Percentiles rank a stretch among this genome's conserved stretches.
phyloP scores from a whole-genome alignment of 2,888 invertebrate species.

The Dolichomitus sp. region DNA sequence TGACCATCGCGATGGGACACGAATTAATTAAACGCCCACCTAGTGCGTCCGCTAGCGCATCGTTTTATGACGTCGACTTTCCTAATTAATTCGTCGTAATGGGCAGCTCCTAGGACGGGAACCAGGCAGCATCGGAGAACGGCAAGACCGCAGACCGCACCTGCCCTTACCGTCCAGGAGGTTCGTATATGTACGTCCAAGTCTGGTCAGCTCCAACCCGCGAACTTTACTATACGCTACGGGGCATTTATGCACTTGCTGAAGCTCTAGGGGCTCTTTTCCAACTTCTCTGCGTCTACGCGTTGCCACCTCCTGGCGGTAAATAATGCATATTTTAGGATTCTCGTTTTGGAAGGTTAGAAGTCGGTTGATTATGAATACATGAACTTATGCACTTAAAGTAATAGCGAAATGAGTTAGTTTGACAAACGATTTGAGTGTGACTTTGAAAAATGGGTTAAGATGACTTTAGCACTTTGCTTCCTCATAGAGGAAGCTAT shows the following conservation, averaged over 20 bases:
- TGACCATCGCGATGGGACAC: slow-evolving; percentile 65
- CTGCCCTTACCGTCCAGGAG: slow-evolving; percentile 60
- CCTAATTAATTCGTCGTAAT: slow-evolving; percentile 74
- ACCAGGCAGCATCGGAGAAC: slow-evolving; percentile 30
- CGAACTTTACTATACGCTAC: slow-evolving; percentile 1
- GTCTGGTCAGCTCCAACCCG: slow-evolving; percentile 3
- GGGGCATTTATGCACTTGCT: slow-evolving; percentile 1
- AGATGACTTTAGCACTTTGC: background rate
- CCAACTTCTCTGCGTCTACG: background rate
- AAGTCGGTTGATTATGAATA: background rate
- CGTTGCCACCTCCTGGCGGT: background rate
- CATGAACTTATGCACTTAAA: background rate
- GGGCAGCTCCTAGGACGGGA: slow-evolving; percentile 41
- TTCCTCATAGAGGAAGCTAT: no score
- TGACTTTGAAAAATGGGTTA: background rate
- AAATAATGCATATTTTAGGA: background rate
- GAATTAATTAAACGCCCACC: slow-evolving; percentile 73
- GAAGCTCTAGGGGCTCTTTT: slow-evolving; percentile 1
- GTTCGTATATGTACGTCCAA: slow-evolving; percentile 24
- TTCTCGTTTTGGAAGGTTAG: background rate
- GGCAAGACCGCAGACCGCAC: slow-evolving; percentile 68
- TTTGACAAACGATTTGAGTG: background rate
- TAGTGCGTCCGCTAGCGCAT: slow-evolving; percentile 51
- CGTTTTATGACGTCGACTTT: slow-evolving; percentile 74
- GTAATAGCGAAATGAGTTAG: background rate